Evolutionary conservation across 2,888 invertebrate genomes (phyloP).

Genomic region (Halictus ligatus): DNA sequence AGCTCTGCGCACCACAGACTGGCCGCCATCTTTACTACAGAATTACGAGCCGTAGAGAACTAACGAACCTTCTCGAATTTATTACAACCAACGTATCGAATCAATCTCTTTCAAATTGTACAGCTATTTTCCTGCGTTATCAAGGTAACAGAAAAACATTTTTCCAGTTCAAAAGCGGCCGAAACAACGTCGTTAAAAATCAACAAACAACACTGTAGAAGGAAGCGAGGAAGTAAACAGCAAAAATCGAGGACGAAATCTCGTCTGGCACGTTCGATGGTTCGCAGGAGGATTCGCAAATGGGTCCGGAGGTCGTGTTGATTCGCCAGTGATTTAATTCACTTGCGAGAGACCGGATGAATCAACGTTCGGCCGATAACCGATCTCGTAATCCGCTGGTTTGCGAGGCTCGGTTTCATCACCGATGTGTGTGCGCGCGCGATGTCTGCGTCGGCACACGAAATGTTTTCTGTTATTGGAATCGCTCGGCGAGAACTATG

Average conservation of each 20-base stretch:
- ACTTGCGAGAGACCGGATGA: slow-evolving; percentile 47
- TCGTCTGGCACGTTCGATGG: not conserved
- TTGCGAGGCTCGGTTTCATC: not conserved
- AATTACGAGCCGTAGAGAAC: not conserved
- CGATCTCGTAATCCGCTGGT: not conserved
- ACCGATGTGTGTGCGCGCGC: slow-evolving; percentile 47
- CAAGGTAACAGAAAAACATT: not conserved
- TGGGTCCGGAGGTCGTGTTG: not conserved
- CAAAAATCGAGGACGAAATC: not conserved
- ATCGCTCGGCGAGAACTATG: not conserved
- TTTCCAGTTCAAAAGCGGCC: not conserved
- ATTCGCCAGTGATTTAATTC: slow-evolving; percentile 49
- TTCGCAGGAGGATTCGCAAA: slow-evolving; percentile 17
- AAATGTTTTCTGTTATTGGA: slow-evolving; percentile 68
- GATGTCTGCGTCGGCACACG: slow-evolving; percentile 41
- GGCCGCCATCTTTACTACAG: not conserved
- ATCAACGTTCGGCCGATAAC: slow-evolving; percentile 57
- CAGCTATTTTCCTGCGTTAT: not conserved
- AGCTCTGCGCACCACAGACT: not conserved
- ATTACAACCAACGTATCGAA: not conserved
- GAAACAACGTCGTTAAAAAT: not conserved
- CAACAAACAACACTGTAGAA: too few species aligned
- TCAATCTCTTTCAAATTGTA: not conserved
- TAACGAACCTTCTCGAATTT: too few species aligned
- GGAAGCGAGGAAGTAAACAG: too few species aligned